A percentile compares a stretch with the other conserved stretches of the same genome.
phyloP scores from a whole-genome alignment of 92 coral and sea anemone genomes.

The Heteractis magnifica region DNA sequence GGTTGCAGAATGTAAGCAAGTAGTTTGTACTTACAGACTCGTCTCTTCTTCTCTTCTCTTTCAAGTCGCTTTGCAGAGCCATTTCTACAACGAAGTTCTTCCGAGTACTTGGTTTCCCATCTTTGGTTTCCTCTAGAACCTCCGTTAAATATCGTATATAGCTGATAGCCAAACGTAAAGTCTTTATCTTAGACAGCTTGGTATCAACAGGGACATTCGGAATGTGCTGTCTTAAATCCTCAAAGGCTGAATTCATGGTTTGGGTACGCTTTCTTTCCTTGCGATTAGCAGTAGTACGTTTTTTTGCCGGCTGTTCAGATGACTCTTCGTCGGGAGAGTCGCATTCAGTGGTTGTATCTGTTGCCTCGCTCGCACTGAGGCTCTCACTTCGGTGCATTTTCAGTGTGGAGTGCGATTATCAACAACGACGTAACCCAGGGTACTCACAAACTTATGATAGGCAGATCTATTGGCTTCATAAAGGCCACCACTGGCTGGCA shows the following conservation, averaged over 20 bases:
- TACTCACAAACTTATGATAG: slow-evolving; percentile 27
- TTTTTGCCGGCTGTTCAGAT: slow-evolving; percentile 13
- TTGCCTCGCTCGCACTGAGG: slow-evolving; percentile 15
- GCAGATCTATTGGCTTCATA: slow-evolving; percentile 25
- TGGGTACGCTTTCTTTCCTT: slow-evolving; percentile 93
- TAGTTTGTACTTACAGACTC: slow-evolving; percentile 48
- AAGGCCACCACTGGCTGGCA: slow-evolving; percentile 28
- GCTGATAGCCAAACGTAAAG: slow-evolving; percentile 91
- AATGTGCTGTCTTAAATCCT: slow-evolving; percentile 88
- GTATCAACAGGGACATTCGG: slow-evolving; percentile 97
- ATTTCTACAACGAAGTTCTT: slow-evolving; percentile 86
- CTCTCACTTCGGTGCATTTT: slow-evolving; percentile 40
- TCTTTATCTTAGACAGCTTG: slow-evolving; percentile 95
- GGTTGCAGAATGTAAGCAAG: not conserved
- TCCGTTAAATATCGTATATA: slow-evolving; percentile 91
- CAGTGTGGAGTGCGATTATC: slow-evolving; percentile 33
- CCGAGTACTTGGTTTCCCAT: slow-evolving; percentile 70
- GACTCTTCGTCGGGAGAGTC: slow-evolving; percentile 20
- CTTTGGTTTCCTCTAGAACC: slow-evolving; percentile 83
- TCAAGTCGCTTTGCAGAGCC: slow-evolving; percentile 73
- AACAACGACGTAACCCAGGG: slow-evolving; percentile 13
- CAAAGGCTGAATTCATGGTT: slow-evolving; percentile 94
- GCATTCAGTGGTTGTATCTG: slow-evolving; percentile 14
- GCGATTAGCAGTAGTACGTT: slow-evolving; percentile 77
- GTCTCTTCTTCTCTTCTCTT: slow-evolving; percentile 70